Evolutionary conservation across 2,113 vertebrate genomes (phyloP), one percentile per base, ranked within the genome.

Genomic region (Otus sunia): DNA sequence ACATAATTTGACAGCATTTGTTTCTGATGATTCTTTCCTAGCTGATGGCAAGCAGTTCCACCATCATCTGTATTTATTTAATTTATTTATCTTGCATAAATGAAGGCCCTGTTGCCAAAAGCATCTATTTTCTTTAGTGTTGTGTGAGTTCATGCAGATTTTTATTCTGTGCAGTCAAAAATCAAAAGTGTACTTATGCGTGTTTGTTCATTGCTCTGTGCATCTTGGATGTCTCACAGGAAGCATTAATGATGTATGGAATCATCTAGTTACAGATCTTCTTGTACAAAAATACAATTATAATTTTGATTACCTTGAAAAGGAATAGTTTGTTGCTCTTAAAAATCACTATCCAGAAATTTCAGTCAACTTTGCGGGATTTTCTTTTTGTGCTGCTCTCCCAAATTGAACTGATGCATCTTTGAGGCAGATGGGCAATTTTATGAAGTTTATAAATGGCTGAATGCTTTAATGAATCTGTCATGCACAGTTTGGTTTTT

Each of bases 1-100:
- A 92, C 60, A 47, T 93, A 90, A 97, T 96, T 94, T 97, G 92
- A 95, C 88, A 97, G 64, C 69, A 25, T 95, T 83, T 96, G 47
- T 92, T 97, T 96, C 74, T 86, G 69, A 60, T 85, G 37, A 94
- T 75, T 88, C 25, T 86, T 93, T 26, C 45, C 43, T 49, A 34
- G 34, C 69, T 95, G 91, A 90, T 88, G 68, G 47, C n/a, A 91
- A 82, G 34, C 52, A 67, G 62, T 96, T 93, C 47, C 41, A n/a
- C 55, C 43, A 21, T 94, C 10, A 77, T 92, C 55, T 92, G 26
- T 80, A 86, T 92, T 94, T 93, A 72, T 93, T 95, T 92, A 60
- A 67, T 95, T 96, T 94, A 56, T 67, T 53, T 63, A 64, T 58
- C 64, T 92, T 72, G 78, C 90, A 55, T 88, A 94, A 96, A 80